These are phyloP conservation scores for Peribatodes rhomboidaria DNA, from an alignment of 2,888 invertebrate genomes.

Conservation along the genomic window DNA sequence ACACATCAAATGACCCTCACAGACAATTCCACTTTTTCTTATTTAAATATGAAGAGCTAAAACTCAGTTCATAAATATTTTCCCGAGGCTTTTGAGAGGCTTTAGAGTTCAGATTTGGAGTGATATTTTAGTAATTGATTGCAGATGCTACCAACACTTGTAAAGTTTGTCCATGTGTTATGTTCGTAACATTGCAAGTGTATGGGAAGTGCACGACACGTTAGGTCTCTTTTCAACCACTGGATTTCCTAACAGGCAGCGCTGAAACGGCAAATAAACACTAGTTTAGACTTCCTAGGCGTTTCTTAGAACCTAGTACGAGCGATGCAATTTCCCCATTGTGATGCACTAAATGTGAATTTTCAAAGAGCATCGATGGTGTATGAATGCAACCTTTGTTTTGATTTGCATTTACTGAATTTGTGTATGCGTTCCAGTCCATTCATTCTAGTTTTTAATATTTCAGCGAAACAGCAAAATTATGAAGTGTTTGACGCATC, in stretches of 20 bases:
- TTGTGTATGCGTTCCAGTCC: too few species aligned
- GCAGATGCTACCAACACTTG: background rate
- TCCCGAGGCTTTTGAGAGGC: background rate
- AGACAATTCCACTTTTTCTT: too few species aligned
- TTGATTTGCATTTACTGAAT: too few species aligned
- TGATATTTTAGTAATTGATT: conserved; percentile 7
- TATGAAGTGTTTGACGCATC: too few species aligned
- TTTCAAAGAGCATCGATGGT: background rate
- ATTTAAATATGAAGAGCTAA: too few species aligned
- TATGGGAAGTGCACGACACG: conserved; percentile 11
- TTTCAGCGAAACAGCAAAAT: too few species aligned
- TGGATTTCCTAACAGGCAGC: conserved; percentile 2
- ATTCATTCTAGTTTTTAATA: too few species aligned
- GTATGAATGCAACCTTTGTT: background rate
- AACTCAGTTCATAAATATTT: background rate
- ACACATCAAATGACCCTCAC: too few species aligned
- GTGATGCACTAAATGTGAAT: conserved; percentile 4
- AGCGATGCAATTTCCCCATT: conserved; percentile 29
- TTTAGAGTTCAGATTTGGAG: background rate
- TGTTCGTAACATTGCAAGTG: background rate
- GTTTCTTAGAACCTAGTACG: conserved; percentile 39
- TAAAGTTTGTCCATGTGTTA: conserved; percentile 1
- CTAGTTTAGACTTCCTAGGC: conserved; percentile 30
- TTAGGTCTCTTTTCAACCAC: conserved; percentile 35
- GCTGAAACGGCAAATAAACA: conserved; percentile 26